Evolutionary conservation across 2,797 vertebrate genomes (phyloP).

Genomic region (Orientallactaga sibirica): DNA sequence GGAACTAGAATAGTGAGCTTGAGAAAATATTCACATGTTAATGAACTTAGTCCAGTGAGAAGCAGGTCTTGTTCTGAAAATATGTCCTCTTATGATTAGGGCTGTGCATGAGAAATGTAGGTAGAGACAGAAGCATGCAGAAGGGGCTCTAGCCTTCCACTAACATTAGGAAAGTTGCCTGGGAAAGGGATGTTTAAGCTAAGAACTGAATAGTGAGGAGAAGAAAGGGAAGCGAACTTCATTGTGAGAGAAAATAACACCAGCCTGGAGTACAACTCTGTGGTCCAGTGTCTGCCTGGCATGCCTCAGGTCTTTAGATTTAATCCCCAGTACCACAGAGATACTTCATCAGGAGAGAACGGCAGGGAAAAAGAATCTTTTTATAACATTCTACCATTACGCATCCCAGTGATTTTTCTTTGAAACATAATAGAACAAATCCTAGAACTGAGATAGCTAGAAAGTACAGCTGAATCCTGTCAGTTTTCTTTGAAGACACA

Average conservation of each 20-base stretch:
- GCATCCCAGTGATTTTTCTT: not conserved
- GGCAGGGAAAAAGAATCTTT: not conserved
- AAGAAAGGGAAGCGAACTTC: not conserved
- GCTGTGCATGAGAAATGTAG: not conserved
- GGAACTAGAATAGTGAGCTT: slow-evolving; percentile 17
- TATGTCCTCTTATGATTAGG: not conserved
- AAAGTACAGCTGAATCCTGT: not conserved
- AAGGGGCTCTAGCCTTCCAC: not conserved
- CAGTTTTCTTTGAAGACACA: not conserved
- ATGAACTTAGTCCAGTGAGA: not conserved
- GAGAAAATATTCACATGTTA: not conserved
- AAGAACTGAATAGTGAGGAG: not conserved
- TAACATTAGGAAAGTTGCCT: not conserved
- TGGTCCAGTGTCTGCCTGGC: not conserved
- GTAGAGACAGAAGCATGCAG: not conserved
- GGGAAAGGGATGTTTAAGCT: not conserved
- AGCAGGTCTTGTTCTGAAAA: not conserved
- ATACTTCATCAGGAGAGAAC: not conserved
- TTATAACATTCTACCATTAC: not conserved
- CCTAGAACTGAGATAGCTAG: not conserved
- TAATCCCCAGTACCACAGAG: no score
- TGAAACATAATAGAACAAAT: slow-evolving; percentile 1
- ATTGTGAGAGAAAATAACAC: not conserved
- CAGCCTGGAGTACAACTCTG: not conserved
- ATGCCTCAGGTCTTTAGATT: not conserved